Percentiles rank a stretch among this genome's conserved stretches.
Evolutionary conservation across 2,888 invertebrate genomes (phyloP).

Genomic region (Drosophila paranaensis): DNA sequence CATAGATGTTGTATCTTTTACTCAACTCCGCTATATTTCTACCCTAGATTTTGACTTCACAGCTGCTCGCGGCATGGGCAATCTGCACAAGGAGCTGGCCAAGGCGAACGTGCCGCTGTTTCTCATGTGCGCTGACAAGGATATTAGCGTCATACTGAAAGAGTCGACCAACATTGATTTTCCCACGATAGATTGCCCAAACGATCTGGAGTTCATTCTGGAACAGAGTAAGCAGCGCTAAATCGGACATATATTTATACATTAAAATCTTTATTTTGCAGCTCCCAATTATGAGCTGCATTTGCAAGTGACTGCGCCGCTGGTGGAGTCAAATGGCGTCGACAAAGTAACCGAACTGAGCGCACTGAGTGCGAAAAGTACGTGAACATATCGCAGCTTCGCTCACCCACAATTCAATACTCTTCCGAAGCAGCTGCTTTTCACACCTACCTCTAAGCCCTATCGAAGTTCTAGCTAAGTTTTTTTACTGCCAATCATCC

Average conservation of each 20-base stretch:
- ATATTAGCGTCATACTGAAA: conserved; percentile 80
- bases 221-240: conserved; percentile 75
- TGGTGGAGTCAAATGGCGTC: conserved; percentile 64
- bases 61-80: conserved; percentile 93
- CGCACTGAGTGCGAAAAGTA: conserved; percentile 48
- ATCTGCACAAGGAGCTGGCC: conserved; percentile 90
- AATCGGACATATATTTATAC: not conserved
- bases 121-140: conserved; percentile 85
- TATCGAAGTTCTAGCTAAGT: not conserved
- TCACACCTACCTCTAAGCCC: not conserved
- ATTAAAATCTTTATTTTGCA: conserved; percentile 24
- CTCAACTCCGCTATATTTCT: not conserved
- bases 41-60: conserved; percentile 91
- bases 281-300: conserved; percentile 77
- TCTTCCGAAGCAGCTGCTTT: not conserved
- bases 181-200: conserved; percentile 75
- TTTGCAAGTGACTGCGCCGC: conserved; percentile 78
- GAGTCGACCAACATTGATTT: conserved; percentile 82
- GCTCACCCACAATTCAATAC: not conserved
- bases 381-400: conserved; percentile 23
- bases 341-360: conserved; percentile 53
- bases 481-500: not conserved
- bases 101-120: conserved; percentile 90
- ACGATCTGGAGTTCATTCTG: conserved; percentile 79
- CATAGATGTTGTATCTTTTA: not conserved